These are phyloP conservation scores for Oeneis ivallda DNA, from an alignment of 2,888 invertebrate genomes.

Conservation along the genomic window DNA sequence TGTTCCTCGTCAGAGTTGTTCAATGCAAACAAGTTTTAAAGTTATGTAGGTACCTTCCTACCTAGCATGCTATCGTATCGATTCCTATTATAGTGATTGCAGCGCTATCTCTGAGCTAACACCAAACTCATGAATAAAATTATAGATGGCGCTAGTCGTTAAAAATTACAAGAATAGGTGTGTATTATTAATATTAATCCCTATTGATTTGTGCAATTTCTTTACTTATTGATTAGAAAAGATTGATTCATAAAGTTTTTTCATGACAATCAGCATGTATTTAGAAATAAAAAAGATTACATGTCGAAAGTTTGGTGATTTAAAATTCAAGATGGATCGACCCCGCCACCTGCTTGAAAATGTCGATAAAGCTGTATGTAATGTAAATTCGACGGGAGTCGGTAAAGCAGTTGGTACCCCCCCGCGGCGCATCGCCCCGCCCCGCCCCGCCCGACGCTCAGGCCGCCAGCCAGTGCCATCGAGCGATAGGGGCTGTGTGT, in stretches of 20 bases:
- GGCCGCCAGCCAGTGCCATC: conserved; percentile 73
- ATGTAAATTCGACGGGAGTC: conserved; percentile 45
- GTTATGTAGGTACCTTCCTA: conserved; percentile 23
- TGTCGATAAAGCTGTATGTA: conserved; percentile 50
- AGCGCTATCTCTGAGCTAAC: conserved; percentile 23
- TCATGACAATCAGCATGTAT: not conserved
- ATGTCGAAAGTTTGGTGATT: conserved; percentile 15
- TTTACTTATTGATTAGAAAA: not conserved
- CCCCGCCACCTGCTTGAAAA: conserved; percentile 65
- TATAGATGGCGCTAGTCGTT: conserved; percentile 22
- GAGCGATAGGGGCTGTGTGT: conserved; percentile 73
- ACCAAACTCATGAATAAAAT: not conserved
- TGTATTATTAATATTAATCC: not conserved
- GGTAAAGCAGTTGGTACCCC: conserved; percentile 54
- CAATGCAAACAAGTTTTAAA: conserved; percentile 27
- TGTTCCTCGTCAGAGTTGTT: not conserved
- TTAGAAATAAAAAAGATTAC: not conserved
- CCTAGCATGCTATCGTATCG: conserved; percentile 14
- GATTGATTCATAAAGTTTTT: not conserved
- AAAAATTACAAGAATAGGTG: not conserved
- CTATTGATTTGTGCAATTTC: not conserved
- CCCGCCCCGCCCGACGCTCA: conserved; percentile 46
- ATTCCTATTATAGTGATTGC: conserved; percentile 34
- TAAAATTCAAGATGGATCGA: conserved; percentile 18
- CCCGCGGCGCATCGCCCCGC: conserved; percentile 49